These are phyloP conservation scores for Rhodophaea formosa DNA, from an alignment of 2,888 invertebrate genomes.

Conservation along the genomic window DNA sequence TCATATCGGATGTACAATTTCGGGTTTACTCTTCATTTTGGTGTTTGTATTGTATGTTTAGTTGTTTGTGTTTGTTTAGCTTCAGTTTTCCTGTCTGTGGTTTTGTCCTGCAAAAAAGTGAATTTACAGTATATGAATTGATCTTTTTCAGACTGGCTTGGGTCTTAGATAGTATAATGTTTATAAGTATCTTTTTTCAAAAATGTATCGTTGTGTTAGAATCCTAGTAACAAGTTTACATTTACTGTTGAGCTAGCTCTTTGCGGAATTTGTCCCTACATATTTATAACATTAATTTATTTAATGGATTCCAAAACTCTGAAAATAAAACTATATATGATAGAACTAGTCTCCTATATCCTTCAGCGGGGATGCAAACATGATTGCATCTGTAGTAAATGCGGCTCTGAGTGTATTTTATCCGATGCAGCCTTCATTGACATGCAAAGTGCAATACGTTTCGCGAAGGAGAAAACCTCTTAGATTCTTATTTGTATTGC, in stretches of 20 bases:
- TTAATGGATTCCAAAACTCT: background rate
- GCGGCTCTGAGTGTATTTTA: constrained; percentile 17
- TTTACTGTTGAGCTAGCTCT: no score
- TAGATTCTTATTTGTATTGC: constrained; percentile 13
- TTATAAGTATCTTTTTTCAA: no score
- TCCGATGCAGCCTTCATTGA: constrained; percentile 18
- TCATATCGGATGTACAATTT: background rate
- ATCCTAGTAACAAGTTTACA: no score
- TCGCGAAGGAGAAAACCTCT: constrained; percentile 17
- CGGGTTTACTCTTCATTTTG: background rate
- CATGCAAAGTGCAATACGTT: constrained; percentile 20
- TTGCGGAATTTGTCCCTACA: no score
- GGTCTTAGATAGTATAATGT: no score
- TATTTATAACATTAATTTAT: no score
- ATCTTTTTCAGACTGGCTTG: no score
- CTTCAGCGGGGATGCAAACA: constrained; percentile 8
- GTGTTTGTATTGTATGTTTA: background rate
- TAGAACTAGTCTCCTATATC: background rate
- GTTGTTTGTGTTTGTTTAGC: background rate
- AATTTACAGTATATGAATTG: no score
- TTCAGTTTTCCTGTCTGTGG: no score
- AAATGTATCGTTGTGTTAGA: no score
- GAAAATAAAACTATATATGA: background rate
- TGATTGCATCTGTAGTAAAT: constrained; percentile 19
- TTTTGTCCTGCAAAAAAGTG: no score